A percentile compares a stretch with the other conserved stretches of the same genome.
Evolutionary conservation across 1,140 invertebrate genomes (phyloP).

Genomic region (Penaeus chinensis): DNA sequence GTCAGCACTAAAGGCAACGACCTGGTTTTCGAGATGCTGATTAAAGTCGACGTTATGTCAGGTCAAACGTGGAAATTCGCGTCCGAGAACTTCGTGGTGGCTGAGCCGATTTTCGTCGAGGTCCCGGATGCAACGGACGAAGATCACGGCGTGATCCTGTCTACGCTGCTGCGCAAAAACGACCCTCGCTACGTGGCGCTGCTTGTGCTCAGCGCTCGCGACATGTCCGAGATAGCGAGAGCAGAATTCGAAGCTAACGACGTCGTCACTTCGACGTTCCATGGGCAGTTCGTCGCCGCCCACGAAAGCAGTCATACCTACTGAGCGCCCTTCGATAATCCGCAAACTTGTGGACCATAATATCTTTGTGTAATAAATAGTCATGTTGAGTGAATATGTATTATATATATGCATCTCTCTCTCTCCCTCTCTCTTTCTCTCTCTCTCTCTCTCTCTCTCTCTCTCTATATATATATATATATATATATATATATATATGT

Average conservation of each 20-base stretch:
- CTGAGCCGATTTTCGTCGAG: conserved; percentile 67
- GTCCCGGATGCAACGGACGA: conserved; percentile 65
- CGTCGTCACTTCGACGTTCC: conserved; percentile 66
- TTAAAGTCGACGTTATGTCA: conserved; percentile 64
- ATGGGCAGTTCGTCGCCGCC: conserved; percentile 63
- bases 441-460: too few species aligned
- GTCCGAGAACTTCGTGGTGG: conserved; percentile 64
- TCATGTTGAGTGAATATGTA: neutral
- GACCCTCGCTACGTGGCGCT: conserved; percentile 65
- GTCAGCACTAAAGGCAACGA: conserved; percentile 3
- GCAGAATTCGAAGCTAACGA: conserved; percentile 65
- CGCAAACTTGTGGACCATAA: neutral
- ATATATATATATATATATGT: too few species aligned
- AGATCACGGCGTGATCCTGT: conserved; percentile 68
- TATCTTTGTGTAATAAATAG: neutral
- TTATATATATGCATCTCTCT: too few species aligned
- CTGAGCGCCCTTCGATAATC: neutral
- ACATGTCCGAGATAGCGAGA: conserved; percentile 65
- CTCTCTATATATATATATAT: too few species aligned
- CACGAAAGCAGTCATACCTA: conserved; percentile 17
- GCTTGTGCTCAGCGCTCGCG: conserved; percentile 66
- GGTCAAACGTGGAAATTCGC: conserved; percentile 56
- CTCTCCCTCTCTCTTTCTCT: too few species aligned
- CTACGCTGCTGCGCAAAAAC: conserved; percentile 63
- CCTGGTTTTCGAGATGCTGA: conserved; percentile 52